These are phyloP conservation scores for Callitettix versicolor DNA, from an alignment of 1,140 invertebrate genomes.

Conservation along the genomic window DNA sequence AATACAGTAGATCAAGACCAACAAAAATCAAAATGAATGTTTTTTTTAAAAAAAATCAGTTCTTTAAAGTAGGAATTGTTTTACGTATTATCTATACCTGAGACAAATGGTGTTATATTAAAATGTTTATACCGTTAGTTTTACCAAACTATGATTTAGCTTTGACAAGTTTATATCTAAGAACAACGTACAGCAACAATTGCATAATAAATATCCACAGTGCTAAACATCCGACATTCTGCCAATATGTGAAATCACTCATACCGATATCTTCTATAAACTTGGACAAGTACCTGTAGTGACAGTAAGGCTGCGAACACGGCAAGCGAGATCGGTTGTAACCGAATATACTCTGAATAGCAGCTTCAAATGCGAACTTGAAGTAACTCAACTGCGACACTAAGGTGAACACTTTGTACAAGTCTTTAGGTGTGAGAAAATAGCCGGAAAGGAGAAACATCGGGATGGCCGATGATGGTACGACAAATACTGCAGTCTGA, in stretches of 20 bases:
- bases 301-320: constrained; percentile 73
- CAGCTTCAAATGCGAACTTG: constrained; percentile 68
- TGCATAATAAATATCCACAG: background rate
- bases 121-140: no score
- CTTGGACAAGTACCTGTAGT: constrained; percentile 70
- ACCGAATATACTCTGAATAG: constrained; percentile 69
- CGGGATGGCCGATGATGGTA: constrained; percentile 70
- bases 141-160: constrained; percentile 1
- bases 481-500: constrained; percentile 68
- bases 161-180: background rate
- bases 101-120: no score
- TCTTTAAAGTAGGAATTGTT: no score
- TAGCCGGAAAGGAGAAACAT: constrained; percentile 77
- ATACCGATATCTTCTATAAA: constrained; percentile 84
- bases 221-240: background rate
- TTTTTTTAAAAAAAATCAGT: no score
- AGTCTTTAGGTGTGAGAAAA: constrained; percentile 67
- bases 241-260: constrained; percentile 59
- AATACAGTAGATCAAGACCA: no score
- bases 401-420: constrained; percentile 57
- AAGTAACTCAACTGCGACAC: constrained; percentile 66
- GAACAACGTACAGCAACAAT: constrained; percentile 1
- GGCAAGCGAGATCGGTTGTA: constrained; percentile 65
- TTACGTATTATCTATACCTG: no score
- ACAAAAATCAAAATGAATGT: no score